Conservation (phyloP, 2,797 vertebrate species). For the Jordanella pulchra region DNA sequence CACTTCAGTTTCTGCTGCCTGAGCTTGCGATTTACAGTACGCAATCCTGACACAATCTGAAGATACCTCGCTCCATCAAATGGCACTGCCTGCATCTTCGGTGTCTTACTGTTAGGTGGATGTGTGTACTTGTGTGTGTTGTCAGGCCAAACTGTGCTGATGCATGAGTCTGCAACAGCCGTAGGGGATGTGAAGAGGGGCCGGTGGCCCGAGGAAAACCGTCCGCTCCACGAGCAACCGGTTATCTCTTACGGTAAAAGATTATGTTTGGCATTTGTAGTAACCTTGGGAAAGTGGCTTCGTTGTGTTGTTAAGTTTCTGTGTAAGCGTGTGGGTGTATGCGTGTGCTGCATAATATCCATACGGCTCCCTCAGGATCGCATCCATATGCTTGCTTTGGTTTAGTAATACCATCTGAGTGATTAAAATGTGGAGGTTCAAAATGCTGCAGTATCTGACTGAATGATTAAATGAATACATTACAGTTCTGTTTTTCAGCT, state of each 20-base stretch:
- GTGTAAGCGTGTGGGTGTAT: constrained; percentile 23
- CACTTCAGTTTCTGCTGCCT: constrained; percentile 12
- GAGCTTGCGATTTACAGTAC: constrained; percentile 45
- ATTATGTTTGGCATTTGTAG: constrained; percentile 71
- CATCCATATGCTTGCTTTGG: constrained; percentile 73
- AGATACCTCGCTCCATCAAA: constrained; percentile 44
- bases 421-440: constrained; percentile 60
- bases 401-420: constrained; percentile 69
- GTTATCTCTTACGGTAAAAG: constrained; percentile 65
- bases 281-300: constrained; percentile 72
- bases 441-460: constrained; percentile 66
- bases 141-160: constrained; percentile 33
- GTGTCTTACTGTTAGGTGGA: constrained; percentile 53
- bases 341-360: constrained; percentile 51
- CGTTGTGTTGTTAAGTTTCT: constrained; percentile 16
- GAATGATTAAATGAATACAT: constrained; percentile 66
- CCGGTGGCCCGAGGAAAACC: constrained; percentile 47
- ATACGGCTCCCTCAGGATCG: constrained; percentile 65
- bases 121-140: constrained; percentile 26
- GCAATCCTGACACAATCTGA: constrained; percentile 55
- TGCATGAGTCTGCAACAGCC: constrained; percentile 54
- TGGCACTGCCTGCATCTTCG: constrained; percentile 46
- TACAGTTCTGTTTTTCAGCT: constrained; percentile 45
- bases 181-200: constrained; percentile 49
- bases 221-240: constrained; percentile 64